Evolutionary conservation across 2,113 vertebrate genomes (phyloP).

Genomic region (Ramphastos sulfuratus): DNA sequence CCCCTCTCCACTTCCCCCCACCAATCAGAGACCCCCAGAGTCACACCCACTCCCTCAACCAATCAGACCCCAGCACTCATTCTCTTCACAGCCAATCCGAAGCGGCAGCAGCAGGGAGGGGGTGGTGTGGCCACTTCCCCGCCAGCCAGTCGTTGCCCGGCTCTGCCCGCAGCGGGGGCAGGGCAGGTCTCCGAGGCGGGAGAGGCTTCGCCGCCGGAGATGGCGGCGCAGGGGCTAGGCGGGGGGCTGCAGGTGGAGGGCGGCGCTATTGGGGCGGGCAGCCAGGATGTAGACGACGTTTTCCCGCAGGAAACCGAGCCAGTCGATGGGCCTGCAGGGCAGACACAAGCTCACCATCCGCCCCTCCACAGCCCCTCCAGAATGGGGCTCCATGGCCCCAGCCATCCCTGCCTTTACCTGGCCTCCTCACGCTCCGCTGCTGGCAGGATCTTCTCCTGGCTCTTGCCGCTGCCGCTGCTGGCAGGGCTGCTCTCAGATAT

Average conservation of each 20-base stretch:
- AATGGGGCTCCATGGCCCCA: too few relatives aligned
- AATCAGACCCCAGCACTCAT: not conserved
- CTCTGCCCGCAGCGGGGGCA: not conserved
- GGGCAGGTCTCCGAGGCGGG: not conserved
- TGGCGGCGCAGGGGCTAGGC: conserved; percentile 73
- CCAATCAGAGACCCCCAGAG: not conserved
- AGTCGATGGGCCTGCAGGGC: too few relatives aligned
- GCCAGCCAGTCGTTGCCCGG: not conserved
- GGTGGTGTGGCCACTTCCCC: fast-evolving
- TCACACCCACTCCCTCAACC: not conserved
- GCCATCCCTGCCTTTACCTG: conserved; percentile 74
- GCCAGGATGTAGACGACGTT: conserved; percentile 90
- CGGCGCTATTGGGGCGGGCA: conserved; percentile 90
- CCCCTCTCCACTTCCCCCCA: not conserved
- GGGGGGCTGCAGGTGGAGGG: conserved; percentile 88
- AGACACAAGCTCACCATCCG: too few relatives aligned
- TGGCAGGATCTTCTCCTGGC: conserved; percentile 76
- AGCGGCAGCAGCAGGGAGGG: not conserved
- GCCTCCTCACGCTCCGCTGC: conserved; percentile 75
- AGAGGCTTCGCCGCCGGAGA: not conserved
- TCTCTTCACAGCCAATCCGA: not conserved
- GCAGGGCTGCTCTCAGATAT: conserved; percentile 91
- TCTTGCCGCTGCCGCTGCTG: conserved; percentile 82
- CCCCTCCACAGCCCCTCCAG: not conserved
- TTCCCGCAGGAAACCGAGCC: conserved; percentile 80